Evolutionary conservation across 2,888 invertebrate genomes (phyloP), one percentile per base, ranked within the genome.

Genomic region (Calliphora vomitoria): DNA sequence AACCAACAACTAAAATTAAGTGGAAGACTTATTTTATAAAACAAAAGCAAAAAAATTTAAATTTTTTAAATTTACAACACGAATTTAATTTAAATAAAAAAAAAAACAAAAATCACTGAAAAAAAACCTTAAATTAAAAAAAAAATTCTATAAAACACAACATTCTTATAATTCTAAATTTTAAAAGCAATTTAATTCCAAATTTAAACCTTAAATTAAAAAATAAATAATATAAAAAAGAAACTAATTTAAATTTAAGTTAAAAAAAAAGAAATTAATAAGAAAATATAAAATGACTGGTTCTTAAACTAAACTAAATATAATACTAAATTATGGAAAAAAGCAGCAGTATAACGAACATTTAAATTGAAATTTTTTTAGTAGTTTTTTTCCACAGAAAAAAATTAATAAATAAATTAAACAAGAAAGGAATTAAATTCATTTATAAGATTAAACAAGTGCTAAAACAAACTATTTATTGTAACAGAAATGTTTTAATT

Each of bases 101-200:
- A 6, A 25, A 44, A 38, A 66, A 62, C 47, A 6, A 35, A 38
- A 58, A 58, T 13, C 58, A 62, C 62, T 35, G 0, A 72, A 78
- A 81, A n/a, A n/a, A n/a, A 74, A 47, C 5, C 55, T 31, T 38
- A 64, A 15, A 31, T n/a, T 53, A 18, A 55, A 15, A 35, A 41
- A 50, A 15, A 47, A 75, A 44, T 41, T 35, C 10, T 38, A 8
- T 31, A 66, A 71, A 79, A 66, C 31, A 66, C 11, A 76, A 87
- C 4, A 78, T 74, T 82, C 78, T 85, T 74, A 62, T 81, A 64
- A 85, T 87, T 85, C 81, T 87, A 87, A 87, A 87, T 82, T 87
- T 82, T 79, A 84, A 85, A 85, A 85, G 85, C 87, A 87, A 87
- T 87, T 85, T 58, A 85, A 82, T 79, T 85, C 44, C 58, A 85